Base-by-base conservation (phyloP, 2,888 invertebrate genomes). In the Rhodophaea formosa region DNA sequence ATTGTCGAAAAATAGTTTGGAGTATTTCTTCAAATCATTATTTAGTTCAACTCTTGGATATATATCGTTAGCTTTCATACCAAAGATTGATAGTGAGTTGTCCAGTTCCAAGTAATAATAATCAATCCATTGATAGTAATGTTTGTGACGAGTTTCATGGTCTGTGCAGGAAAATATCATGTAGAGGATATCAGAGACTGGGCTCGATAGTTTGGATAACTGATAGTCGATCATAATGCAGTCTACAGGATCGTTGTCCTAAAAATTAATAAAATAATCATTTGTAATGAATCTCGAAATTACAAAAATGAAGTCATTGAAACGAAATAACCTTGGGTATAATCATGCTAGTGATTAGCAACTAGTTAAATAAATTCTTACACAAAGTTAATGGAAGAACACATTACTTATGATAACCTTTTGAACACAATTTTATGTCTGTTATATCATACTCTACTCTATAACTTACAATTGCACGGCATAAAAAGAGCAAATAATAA, bases 171-270 rank as follows among this genome's bases (percentile, higher is more conserved):
- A 77, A 56, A 80, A 77, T 12, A 81, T 59, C 62, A 77, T 61
- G 63, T 73, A 78, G 5, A 75, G 63, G 0, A 82, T 23, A 17
- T 82, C 82, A 6, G 57, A 56, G 0, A 62, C 76, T 6, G 81
- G 81, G 14, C 61, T 76, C 5, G 62, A 63, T 56, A 69, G 70
- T 49, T 56, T 73, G 0, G 72, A 65, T 12, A 72, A 2, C 59
- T 82, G 82, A 58, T 79, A 82, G 63, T 82, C 82, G 5, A 82
- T 72, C 61, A 81, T 64, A 0, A 80, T 62, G 12, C 70, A 71
- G 6, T 75, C 64, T 3, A 64, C 60, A 0, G 69, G 52, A 3
- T 54, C 54, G 1, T 66, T 69, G 3, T 67, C 69, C 80, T 82
- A 66, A 55, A 74, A 71, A 12, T 3, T 15, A 43, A 30, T 10